Evolutionary conservation across 2,888 invertebrate genomes (phyloP).

Genomic region (Zaprionus lineosus): DNA sequence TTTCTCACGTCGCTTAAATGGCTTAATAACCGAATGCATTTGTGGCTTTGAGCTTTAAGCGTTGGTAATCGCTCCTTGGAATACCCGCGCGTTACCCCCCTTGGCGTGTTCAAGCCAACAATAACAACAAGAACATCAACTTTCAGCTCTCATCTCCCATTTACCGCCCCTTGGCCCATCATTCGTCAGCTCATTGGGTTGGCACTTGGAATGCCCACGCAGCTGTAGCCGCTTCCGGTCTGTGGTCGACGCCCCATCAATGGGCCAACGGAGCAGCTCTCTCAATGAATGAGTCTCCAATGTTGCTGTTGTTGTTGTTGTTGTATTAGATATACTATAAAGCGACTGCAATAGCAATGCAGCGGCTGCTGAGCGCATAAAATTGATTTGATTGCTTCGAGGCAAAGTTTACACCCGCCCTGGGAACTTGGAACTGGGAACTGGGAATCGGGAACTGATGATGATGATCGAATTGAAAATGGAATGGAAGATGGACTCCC

Average conservation of each 20-base stretch:
- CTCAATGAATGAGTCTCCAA: slow-evolving; percentile 52
- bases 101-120: no score
- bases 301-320: slow-evolving; percentile 22
- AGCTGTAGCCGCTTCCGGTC: slow-evolving; percentile 66
- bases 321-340: slow-evolving; percentile 69
- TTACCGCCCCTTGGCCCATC: no score
- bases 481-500: background rate
- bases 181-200: no score
- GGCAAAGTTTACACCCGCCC: slow-evolving; percentile 45
- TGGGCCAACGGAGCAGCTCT: slow-evolving; percentile 32
- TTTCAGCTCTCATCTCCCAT: background rate
- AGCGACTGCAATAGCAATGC: slow-evolving; percentile 64
- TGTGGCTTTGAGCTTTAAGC: slow-evolving; percentile 73
- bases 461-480: slow-evolving; percentile 8
- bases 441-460: no score
- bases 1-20: slow-evolving; percentile 76
- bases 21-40: slow-evolving; percentile 75
- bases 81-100: no score
- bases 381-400: slow-evolving; percentile 71
- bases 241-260: slow-evolving; percentile 65
- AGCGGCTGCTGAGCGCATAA: slow-evolving; percentile 55
- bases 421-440: no score
- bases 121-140: no score
- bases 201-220: slow-evolving; percentile 50
- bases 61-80: slow-evolving; percentile 53